phyloP scores from a whole-genome alignment of 2,888 invertebrate species.

The Carabus problematicus region DNA sequence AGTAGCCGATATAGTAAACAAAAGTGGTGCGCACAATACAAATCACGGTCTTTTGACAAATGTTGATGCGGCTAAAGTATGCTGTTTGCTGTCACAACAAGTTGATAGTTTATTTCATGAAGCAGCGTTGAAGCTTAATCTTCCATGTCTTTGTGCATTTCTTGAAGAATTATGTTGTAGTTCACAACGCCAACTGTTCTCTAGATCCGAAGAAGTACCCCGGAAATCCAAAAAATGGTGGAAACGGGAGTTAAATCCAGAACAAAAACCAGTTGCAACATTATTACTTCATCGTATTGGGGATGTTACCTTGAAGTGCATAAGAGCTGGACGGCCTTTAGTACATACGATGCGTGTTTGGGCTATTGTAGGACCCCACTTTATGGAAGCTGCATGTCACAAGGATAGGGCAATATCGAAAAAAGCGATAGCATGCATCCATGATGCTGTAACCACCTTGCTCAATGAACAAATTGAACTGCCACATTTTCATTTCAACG shows the following conservation, averaged over 20 bases:
- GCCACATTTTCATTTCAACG: slow-evolving; percentile 95
- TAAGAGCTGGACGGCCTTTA: slow-evolving; percentile 84
- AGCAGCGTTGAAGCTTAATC: slow-evolving; percentile 84
- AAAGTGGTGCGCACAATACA: slow-evolving; percentile 61
- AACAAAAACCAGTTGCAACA: slow-evolving; percentile 62
- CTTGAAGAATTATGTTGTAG: slow-evolving; percentile 82
- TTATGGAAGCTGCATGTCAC: slow-evolving; percentile 95
- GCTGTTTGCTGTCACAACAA: slow-evolving; percentile 88
- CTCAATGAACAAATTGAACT: slow-evolving; percentile 87
- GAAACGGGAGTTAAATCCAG: slow-evolving; percentile 56
- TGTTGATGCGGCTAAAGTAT: slow-evolving; percentile 84
- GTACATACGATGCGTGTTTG: slow-evolving; percentile 92
- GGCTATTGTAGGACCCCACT: slow-evolving; percentile 91
- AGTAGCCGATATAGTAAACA: slow-evolving; percentile 74
- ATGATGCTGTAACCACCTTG: slow-evolving; percentile 88
- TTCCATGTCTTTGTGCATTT: slow-evolving; percentile 84
- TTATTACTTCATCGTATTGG: slow-evolving; percentile 83
- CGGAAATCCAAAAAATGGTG: slow-evolving; percentile 61
- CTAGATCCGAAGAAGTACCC: slow-evolving; percentile 57
- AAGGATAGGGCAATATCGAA: slow-evolving; percentile 88
- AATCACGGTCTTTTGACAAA: slow-evolving; percentile 70
- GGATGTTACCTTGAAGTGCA: slow-evolving; percentile 86
- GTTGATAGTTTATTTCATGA: slow-evolving; percentile 91
- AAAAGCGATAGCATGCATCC: slow-evolving; percentile 89
- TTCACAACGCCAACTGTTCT: slow-evolving; percentile 72